Evolutionary conservation across 2,888 invertebrate genomes (phyloP), one percentile per base, ranked within the genome.

Genomic region (Watsonalla binaria): DNA sequence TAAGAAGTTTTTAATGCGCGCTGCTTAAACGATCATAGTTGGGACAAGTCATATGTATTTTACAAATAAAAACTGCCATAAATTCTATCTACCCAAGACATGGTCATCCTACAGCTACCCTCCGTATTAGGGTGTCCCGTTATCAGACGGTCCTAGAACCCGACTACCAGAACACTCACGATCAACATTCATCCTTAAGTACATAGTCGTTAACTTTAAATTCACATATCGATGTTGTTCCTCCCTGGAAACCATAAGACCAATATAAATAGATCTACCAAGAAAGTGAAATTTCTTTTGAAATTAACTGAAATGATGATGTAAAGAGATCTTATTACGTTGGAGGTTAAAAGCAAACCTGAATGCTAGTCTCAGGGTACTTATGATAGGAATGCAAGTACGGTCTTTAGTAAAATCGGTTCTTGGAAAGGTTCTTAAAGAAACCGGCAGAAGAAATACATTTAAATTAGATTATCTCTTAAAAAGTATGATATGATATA

Each of bases 81-180:
- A 4, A 24, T 4, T 24, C 24, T 24, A 2, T 4, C 24, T 24
- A 24, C 2, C 24, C 24, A 24, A 24, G 24, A 61, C 57, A 63
- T 66, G 63, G 68, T 51, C 66, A 73, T 70, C 70, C 72, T 70
- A 70, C 68, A 66, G 70, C 70, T 74, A 64, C 67, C 73, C 81
- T 77, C 76, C 74, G 65, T 82, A 80, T 78, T 72, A 73, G 79
- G 78, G 55, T 54, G 57, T 72, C 69, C 82, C 82, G 82, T 82
- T 82, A 80, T 53, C 54, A 57, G 54, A 51, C 62, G 56, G 57
- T 60, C 60, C 60, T 55, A 47, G 47, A 59, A 59, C 60, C 50
- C 42, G 54, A 54, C 13, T 45, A 47, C 24, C 1, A 42, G 11
- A 42, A 11, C 9, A 42, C 42, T 11, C 8, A 9, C 42, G 11